These are phyloP conservation scores for Epizoanthus rinbou DNA, from an alignment of 92 coral and sea anemone genomes.

Conservation along the genomic window DNA sequence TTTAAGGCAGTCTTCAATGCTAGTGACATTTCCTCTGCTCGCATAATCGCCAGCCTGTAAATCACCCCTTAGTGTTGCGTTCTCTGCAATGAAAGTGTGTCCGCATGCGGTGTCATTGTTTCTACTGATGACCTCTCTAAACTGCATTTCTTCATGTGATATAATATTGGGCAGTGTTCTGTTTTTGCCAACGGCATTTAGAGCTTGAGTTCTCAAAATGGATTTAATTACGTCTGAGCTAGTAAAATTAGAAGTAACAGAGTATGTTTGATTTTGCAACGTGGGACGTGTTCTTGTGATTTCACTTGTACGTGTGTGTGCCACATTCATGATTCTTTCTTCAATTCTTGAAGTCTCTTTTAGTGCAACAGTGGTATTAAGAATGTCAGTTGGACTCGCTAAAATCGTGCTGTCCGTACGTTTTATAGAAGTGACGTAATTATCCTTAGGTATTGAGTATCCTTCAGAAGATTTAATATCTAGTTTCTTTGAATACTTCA, in stretches of 20 bases:
- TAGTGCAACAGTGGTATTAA: not conserved
- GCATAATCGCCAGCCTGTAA: constrained; percentile 72
- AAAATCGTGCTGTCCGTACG: not conserved
- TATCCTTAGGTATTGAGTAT: not conserved
- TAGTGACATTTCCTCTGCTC: constrained; percentile 57
- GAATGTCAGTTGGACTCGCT: not conserved
- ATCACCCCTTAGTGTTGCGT: constrained; percentile 72
- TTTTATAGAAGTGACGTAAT: not conserved
- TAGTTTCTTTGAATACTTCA: not conserved
- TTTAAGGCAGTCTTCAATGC: constrained; percentile 70
- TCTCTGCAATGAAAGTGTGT: constrained; percentile 66
- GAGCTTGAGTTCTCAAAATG: not conserved
- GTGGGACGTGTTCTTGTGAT: not conserved
- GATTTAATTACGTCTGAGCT: not conserved
- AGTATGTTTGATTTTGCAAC: not conserved
- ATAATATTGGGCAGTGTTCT: not conserved
- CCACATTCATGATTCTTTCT: not conserved
- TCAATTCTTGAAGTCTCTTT: not conserved
- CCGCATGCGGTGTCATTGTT: constrained; percentile 64
- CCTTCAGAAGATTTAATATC: not conserved
- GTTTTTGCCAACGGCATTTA: not conserved
- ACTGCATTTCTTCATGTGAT: constrained; percentile 28
- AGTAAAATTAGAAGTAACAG: not conserved
- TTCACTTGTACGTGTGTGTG: not conserved
- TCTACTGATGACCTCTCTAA: constrained; percentile 42